Evolutionary conservation across 2,113 vertebrate genomes (phyloP).

Genomic region (Carassius gibelio): DNA sequence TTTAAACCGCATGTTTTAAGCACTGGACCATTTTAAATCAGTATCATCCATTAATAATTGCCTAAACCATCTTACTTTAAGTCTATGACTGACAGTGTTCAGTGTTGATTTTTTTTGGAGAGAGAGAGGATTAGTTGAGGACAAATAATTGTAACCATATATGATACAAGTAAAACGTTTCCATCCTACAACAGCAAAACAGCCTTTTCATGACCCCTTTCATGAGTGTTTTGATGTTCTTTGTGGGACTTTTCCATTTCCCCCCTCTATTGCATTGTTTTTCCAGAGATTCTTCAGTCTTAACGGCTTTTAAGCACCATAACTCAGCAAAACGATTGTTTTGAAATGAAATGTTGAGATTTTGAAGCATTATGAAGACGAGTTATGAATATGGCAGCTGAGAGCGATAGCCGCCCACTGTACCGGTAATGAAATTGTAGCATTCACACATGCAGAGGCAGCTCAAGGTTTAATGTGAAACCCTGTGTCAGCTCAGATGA

Average conservation of each 20-base stretch:
- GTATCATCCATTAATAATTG: not conserved
- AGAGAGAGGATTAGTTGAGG: not conserved
- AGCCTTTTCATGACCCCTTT: not conserved
- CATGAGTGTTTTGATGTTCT: slow-evolving; percentile 12
- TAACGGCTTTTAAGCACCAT: not conserved
- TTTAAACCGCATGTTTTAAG: slow-evolving; percentile 15
- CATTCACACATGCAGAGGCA: slow-evolving; percentile 3
- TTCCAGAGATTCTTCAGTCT: not conserved
- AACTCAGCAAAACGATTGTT: slow-evolving; percentile 2
- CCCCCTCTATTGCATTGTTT: not conserved
- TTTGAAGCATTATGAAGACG: slow-evolving; percentile 10
- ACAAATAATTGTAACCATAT: not conserved
- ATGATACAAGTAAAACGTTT: not conserved
- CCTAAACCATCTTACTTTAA: not conserved
- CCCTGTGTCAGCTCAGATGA: slow-evolving; percentile 21
- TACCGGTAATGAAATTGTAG: slow-evolving; percentile 12
- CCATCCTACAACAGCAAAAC: not conserved
- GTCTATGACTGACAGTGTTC: not conserved
- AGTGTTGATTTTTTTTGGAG: not conserved
- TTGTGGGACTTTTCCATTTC: not conserved
- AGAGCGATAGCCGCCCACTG: slow-evolving; percentile 8
- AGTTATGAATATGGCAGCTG: not conserved
- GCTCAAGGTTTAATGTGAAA: slow-evolving; percentile 27
- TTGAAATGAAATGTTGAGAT: slow-evolving; percentile 12
- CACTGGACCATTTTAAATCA: not conserved